Evolutionary conservation across 1,140 invertebrate species (phyloP).

Genomic region (Steinernema feltiae): DNA sequence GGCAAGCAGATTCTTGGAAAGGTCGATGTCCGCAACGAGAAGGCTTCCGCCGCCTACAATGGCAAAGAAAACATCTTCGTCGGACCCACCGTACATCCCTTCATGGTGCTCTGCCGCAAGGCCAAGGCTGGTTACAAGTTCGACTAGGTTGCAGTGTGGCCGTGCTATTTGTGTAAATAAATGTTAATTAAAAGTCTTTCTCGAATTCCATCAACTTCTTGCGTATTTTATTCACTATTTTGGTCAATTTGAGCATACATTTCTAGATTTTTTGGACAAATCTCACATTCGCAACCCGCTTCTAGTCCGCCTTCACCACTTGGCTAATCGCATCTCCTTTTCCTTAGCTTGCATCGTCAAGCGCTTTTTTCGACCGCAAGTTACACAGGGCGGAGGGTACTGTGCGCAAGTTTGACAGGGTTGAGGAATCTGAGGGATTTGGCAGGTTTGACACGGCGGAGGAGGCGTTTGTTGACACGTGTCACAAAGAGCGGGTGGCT

Average conservation of each 20-base stretch:
- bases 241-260: too few species aligned
- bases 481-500: not conserved
- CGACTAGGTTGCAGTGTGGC: conserved; percentile 41
- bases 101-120: conserved; percentile 43
- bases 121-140: conserved; percentile 44
- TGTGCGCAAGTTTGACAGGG: not conserved
- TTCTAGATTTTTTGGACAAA: too few species aligned
- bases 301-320: conserved; percentile 9
- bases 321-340: not conserved
- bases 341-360: not conserved
- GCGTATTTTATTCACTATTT: too few species aligned
- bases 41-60: conserved; percentile 26
- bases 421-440: not conserved
- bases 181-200: too few species aligned
- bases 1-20: conserved; percentile 48
- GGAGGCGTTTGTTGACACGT: not conserved
- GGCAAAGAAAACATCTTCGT: conserved; percentile 32
- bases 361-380: not conserved
- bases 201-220: too few species aligned
- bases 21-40: conserved; percentile 43
- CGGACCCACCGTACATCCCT: conserved; percentile 36
- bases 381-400: not conserved
- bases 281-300: too few species aligned
- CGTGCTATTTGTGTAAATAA: too few species aligned
- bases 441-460: not conserved